Evolutionary conservation across 2,113 vertebrate species (phyloP), one percentile per base, ranked within the genome.

Genomic region (Oryzias celebensis): DNA sequence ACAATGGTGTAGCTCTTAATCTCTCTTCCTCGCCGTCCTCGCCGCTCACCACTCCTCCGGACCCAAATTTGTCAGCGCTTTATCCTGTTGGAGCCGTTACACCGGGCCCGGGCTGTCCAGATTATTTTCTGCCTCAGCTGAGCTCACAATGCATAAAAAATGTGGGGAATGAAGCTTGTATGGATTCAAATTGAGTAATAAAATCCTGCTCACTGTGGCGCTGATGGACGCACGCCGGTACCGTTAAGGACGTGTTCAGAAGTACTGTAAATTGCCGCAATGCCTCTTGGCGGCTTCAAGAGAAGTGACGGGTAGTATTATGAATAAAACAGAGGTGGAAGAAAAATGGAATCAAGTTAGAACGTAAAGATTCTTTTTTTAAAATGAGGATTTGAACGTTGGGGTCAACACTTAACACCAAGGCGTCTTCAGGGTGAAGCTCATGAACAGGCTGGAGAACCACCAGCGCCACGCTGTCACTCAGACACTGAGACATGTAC

Each of bases 1-100:
- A 88, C 82, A 87, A 81, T 59, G 78, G 66, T 70, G 79, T 80
- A 83, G 81, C 84, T 83, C 84, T 86, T 88, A 78, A 87, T 90
- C 89, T 86, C 84, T 81, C 85, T 85, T 68, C 75, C 58, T 64
- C 66, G 58, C 75, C 65, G 68, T 82, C 80, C 75, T 73, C 74
- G 70, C 58, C 15, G 51, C 75, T 80, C 77, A 57, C 75, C 53
- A 61, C 73, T 68, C 72, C 81, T 70, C 71, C 62, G 66, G 75
- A 76, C 80, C 62, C 3, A 57, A 68, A 76, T 85, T 62, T 75
- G 71, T 78, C 78, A 68, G 76, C 13, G 68, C 68, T 78, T 79
- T 73, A 73, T 80, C 80, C 84, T 47, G 73, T 80, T 80, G 80
- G 69, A 80, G 55, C 54, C 47, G 62, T 68, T 74, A 73, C 50